Percentiles rank a stretch among this genome's conserved stretches.
Evolutionary conservation across 30 jellyfish, hydroid and myxozoan species (phyloP).

Genomic region (Hydractinia echinata): DNA sequence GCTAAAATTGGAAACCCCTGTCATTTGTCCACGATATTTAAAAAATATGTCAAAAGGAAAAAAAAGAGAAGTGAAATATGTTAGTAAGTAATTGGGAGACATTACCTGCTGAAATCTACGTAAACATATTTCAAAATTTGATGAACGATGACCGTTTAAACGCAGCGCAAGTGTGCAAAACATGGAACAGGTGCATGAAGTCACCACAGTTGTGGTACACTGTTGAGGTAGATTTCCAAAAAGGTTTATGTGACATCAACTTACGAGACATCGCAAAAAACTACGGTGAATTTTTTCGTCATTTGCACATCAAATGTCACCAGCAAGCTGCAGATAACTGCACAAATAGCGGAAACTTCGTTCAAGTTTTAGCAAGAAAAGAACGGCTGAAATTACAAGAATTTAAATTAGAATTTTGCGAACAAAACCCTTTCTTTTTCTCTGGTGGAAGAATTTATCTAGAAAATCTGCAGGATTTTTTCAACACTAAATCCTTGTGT

Average conservation of each 20-base stretch:
- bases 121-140: slow-evolving; percentile 9
- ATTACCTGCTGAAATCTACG: slow-evolving; percentile 19
- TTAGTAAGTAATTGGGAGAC: background rate
- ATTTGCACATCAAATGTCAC: slow-evolving; percentile 4
- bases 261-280: slow-evolving; percentile 20
- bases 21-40: background rate
- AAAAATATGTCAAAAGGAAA: background rate
- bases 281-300: slow-evolving; percentile 16
- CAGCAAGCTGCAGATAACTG: slow-evolving; percentile 25
- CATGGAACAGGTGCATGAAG: slow-evolving; percentile 16
- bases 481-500: background rate
- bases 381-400: slow-evolving; percentile 6
- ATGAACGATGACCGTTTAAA: slow-evolving; percentile 14
- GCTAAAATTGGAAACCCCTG: too few species aligned
- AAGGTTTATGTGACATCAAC: background rate
- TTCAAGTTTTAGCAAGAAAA: background rate
- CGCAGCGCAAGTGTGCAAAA: slow-evolving; percentile 14
- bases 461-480: slow-evolving; percentile 19
- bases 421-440: slow-evolving; percentile 44
- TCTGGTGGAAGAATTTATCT: slow-evolving; percentile 33
- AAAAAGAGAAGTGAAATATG: background rate
- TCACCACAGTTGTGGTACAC: slow-evolving; percentile 21
- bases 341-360: slow-evolving; percentile 1
- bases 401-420: slow-evolving; percentile 19
- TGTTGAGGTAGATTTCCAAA: background rate